Conservation (phyloP, 2,113 vertebrate genomes). For the Gallinago media region DNA sequence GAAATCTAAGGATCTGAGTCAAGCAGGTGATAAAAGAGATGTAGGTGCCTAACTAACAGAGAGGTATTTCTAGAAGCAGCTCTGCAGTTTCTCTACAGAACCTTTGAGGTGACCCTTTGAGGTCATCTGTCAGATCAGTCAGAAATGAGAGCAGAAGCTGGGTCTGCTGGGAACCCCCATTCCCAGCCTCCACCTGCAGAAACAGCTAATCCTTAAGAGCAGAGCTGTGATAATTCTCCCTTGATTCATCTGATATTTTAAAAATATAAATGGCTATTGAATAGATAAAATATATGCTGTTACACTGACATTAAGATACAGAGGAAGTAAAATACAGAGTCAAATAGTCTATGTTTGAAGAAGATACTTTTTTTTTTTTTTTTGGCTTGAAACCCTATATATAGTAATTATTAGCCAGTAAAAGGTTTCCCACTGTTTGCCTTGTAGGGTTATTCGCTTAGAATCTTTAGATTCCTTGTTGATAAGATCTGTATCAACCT, state of each 20-base stretch:
- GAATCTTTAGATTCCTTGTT: not conserved
- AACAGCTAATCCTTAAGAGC: not conserved
- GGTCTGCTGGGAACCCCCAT: not conserved
- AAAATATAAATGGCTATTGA: not conserved
- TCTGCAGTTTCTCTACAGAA: not conserved
- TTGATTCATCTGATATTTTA: not conserved
- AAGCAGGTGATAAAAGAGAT: not conserved
- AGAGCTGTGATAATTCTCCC: not conserved
- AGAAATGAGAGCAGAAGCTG: not conserved
- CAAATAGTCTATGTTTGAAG: not conserved
- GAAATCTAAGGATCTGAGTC: constrained; percentile 11
- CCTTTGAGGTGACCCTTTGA: not conserved
- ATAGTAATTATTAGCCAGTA: not conserved
- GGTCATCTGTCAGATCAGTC: constrained; percentile 2
- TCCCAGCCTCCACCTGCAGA: not conserved
- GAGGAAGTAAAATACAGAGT: not conserved
- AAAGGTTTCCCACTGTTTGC: not conserved
- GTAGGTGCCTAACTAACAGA: not conserved
- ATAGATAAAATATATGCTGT: not conserved
- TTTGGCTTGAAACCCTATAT: not conserved
- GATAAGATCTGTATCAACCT: not conserved
- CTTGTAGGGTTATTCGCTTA: not conserved
- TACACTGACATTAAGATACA: not conserved
- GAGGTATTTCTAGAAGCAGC: not conserved
- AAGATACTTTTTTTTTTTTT: not conserved